phyloP scores from a whole-genome alignment of 2,888 invertebrate species.

The Acrobeloides nanus region DNA sequence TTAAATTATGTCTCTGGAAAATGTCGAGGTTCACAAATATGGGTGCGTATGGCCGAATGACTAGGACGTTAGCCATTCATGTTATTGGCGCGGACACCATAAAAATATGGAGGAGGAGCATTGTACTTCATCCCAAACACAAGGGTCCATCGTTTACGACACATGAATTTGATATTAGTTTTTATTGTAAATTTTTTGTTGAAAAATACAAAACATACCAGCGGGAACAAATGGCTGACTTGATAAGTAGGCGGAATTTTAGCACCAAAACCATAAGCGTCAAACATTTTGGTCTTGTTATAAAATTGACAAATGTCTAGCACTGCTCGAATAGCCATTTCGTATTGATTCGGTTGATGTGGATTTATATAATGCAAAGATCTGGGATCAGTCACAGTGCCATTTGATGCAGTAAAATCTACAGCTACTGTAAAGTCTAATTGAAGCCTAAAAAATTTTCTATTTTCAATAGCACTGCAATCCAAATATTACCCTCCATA shows the following conservation, averaged over 20 bases:
- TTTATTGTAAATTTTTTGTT: too few relatives aligned
- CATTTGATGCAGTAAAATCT: slow-evolving; percentile 59
- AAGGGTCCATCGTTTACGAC: too few relatives aligned
- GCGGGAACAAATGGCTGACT: slow-evolving; percentile 59
- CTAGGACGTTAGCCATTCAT: too few relatives aligned
- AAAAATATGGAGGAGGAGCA: too few relatives aligned
- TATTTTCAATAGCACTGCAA: not conserved
- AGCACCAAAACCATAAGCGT: slow-evolving; percentile 61
- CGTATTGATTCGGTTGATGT: slow-evolving; percentile 58
- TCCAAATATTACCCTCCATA: slow-evolving; percentile 56
- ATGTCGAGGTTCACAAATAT: too few relatives aligned
- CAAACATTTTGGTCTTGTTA: slow-evolving; percentile 58
- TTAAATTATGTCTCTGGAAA: too few relatives aligned
- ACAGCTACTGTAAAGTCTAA: slow-evolving; percentile 58
- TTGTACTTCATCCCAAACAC: too few relatives aligned
- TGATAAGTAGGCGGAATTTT: slow-evolving; percentile 58
- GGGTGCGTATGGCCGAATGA: too few relatives aligned
- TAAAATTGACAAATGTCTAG: slow-evolving; percentile 44
- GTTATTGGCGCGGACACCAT: too few relatives aligned
- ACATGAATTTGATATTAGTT: too few relatives aligned
- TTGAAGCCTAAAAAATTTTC: slow-evolving; percentile 53
- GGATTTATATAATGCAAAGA: slow-evolving; percentile 57
- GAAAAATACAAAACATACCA: slow-evolving; percentile 55
- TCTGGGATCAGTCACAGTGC: slow-evolving; percentile 53
- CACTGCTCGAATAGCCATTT: slow-evolving; percentile 53